Percentiles rank a stretch among this genome's conserved stretches.
phyloP scores from a whole-genome alignment of 2,888 invertebrate species.

The Lathronympha strigana region DNA sequence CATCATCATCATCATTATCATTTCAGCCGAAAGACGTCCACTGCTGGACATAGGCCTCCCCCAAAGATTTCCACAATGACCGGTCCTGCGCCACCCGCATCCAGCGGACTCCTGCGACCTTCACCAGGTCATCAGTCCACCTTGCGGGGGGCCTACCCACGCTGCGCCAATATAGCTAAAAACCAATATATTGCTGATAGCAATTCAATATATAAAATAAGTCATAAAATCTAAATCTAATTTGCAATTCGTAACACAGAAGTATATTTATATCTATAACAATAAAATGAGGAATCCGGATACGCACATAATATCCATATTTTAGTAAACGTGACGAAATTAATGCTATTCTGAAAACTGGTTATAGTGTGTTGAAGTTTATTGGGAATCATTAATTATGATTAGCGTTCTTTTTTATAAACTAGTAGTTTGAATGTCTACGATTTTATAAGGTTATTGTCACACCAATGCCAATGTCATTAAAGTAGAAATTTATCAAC shows the following conservation, averaged over 20 bases:
- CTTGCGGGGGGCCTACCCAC: too few relatives aligned
- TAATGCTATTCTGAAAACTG: constrained; percentile 22
- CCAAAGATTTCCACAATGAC: too few relatives aligned
- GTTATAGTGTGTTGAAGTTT: constrained; percentile 14
- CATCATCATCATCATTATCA: too few relatives aligned
- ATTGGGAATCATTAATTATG: constrained; percentile 22
- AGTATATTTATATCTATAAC: background rate
- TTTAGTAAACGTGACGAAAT: constrained; percentile 8
- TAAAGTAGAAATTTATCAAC: constrained; percentile 6
- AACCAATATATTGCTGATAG: too few relatives aligned
- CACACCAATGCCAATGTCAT: background rate
- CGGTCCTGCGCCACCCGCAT: too few relatives aligned
- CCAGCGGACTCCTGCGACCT: too few relatives aligned
- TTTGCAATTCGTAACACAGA: constrained; percentile 17
- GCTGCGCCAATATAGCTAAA: too few relatives aligned
- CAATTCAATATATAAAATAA: constrained; percentile 13
- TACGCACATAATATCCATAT: constrained; percentile 11
- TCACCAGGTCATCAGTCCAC: too few relatives aligned
- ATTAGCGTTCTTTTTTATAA: constrained; percentile 13
- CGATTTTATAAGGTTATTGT: background rate
- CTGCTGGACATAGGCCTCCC: too few relatives aligned
- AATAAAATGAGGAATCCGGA: constrained; percentile 7
- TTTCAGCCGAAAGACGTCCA: too few relatives aligned
- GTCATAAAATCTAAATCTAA: constrained; percentile 4
- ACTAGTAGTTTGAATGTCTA: background rate